phyloP scores from a whole-genome alignment of 2,888 invertebrate genomes.

The Caenorhabditis sp. region DNA sequence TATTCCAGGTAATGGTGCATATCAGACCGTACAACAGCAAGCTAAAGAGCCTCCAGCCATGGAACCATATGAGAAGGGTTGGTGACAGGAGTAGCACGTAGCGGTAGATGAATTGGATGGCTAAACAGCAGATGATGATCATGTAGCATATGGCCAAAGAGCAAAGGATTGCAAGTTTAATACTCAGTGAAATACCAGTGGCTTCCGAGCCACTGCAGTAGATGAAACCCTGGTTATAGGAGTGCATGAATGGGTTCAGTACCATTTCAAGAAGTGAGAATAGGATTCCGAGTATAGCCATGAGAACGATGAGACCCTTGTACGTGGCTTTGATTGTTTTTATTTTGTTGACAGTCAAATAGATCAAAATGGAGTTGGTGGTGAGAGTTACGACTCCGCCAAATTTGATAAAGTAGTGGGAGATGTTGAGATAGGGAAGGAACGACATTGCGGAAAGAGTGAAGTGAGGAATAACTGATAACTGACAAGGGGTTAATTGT shows the following conservation, averaged over 20 bases:
- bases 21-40: neutral
- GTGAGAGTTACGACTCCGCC: neutral
- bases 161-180: neutral
- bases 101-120: neutral
- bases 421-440: neutral
- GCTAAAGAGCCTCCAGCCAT: neutral
- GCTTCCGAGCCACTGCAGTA: conserved; percentile 14
- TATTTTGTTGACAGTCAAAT: conserved; percentile 6
- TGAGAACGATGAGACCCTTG: conserved; percentile 4
- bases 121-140: conserved; percentile 3
- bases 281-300: conserved; percentile 8
- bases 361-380: conserved; percentile 18
- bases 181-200: neutral
- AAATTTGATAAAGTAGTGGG: neutral
- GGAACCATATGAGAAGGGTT: neutral
- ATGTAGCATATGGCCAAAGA: neutral
- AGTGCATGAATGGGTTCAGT: conserved; percentile 12
- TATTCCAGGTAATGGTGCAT: neutral
- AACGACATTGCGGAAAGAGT: neutral
- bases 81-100: neutral
- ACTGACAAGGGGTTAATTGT: no score
- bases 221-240: conserved; percentile 3
- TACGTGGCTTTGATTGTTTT: conserved; percentile 5
- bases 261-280: neutral
- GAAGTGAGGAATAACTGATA: no score